Evolutionary conservation across 2,113 vertebrate genomes (phyloP), one percentile per base, ranked within the genome.

Genomic region (Carassius gibelio): DNA sequence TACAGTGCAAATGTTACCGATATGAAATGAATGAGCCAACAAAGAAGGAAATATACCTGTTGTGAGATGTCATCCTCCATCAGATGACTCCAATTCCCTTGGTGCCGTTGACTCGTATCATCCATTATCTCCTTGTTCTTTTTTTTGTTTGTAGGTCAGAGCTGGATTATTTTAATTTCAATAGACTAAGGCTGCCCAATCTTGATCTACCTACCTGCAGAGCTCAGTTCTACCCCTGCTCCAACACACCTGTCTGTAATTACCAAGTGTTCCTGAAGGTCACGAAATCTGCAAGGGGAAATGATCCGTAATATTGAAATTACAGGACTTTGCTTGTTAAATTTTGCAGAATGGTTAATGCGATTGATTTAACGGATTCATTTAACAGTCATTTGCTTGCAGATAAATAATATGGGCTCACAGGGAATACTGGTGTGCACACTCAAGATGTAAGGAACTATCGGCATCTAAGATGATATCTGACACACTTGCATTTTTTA

Each of bases 151-250:
- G 50, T 48, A 26, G 64, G 30, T 88, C 50, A 77, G 42, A 42
- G 52, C 8, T 55, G 42, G 13, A 72, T 78, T 68, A 66, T 19
- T 21, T 64, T 78, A 45, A 66, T 68, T 85, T 79, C 21, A 68
- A 8, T 59, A n/a, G 19, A n/a, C 19, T 7, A 21, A 7, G 57
- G 19, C 19, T 59, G 57, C 57, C 57, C 57, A 59, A 3, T 59
- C 57, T 59, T 21, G 7, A 21, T 59, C 8, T 59, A n/a, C 19
- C 57, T 59, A 59, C 19, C 19, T 59, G 19, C 19, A 59, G 57
- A 59, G 57, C 21, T n/a, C 19, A 59, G 19, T 59, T 59, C 57
- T 59, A 21, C 0, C 52, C 52, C 52, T 52, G 52, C 15, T 55
- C 52, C 52, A 55, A 55, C 52, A 17, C 52, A 17, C 15, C 15